Base-by-base conservation (phyloP, 2,888 invertebrate species). In the Metallyticus violacea region DNA sequence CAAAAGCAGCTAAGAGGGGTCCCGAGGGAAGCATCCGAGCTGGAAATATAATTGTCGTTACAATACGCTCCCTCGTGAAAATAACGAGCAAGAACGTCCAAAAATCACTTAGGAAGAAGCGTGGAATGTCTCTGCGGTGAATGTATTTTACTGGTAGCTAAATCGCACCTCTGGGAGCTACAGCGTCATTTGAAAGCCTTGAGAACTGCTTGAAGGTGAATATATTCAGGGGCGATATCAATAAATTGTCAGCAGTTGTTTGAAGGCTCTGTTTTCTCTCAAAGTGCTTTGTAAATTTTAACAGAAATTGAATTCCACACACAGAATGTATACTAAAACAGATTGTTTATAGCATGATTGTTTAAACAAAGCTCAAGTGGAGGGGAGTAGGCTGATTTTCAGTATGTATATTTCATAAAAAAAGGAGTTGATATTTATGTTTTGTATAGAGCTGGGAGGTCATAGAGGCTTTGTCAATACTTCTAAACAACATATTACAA, bases 41-140 rank as follows among this genome's bases (percentile, higher is more conserved):
- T 77, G 77, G 28, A 29, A 83, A 77, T 83, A 77, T 83, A 83
- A 83, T 83, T 83, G 83, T 83, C 83, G 83, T 77, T 83, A 83
- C 77, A 83, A 83, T 83, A 62, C 40, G 15, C 40, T 62, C 40
- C 40, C 40, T 62, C 40, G 40, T 62, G 40, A 62, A 62, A 62
- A 62, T 62, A 22, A 62, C 9, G 40, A 62, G 40, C 40, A 62
- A 62, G 40, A 62, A 62, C 40, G 40, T 62, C 40, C 40, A 62
- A 62, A 62, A 62, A 62, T 62, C 40, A 62, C 40, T 62, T 62
- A 62, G 40, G 40, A 62, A 62, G 15, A 62, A 22, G 22, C 40
- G 40, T 62, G 40, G 22, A 62, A 22, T 62, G 40, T 62, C 40
- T 62, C 40, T 22, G 7, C 4, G 40, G 40, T 62, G 40, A 22